phyloP scores from a whole-genome alignment of 1,140 invertebrate species.

The Adelges cooleyi region DNA sequence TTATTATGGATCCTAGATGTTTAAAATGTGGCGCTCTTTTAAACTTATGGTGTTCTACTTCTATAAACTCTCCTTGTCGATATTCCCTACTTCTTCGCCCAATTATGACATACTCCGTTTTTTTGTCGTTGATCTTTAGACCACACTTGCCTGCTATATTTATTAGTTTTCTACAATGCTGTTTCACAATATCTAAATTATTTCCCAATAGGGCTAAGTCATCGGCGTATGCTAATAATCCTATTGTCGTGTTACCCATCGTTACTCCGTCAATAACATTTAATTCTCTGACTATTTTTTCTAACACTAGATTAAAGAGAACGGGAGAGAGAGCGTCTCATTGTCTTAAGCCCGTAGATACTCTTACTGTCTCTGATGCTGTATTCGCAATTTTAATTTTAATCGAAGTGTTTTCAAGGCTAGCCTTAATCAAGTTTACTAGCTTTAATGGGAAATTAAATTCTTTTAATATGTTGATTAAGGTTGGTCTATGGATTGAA shows the following conservation, averaged over 20 bases:
- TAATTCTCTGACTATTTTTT: not conserved
- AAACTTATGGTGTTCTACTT: not conserved
- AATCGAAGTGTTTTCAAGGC: not conserved
- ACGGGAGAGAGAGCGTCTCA: not conserved
- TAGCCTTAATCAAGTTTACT: not conserved
- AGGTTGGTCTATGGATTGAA: slow-evolving; percentile 1
- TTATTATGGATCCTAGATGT: not conserved
- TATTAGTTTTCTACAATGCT: not conserved
- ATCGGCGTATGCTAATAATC: not conserved
- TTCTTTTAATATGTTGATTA: slow-evolving; percentile 19
- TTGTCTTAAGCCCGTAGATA: not conserved
- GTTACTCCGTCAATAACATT: not conserved
- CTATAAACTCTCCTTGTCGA: not conserved
- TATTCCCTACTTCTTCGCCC: not conserved
- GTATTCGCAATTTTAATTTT: not conserved
- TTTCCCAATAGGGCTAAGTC: not conserved
- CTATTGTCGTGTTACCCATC: not conserved
- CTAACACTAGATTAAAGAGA: not conserved
- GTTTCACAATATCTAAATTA: not conserved
- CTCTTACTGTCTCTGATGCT: not conserved
- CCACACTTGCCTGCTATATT: slow-evolving; percentile 1
- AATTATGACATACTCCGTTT: slow-evolving; percentile 3
- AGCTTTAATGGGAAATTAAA: slow-evolving; percentile 15
- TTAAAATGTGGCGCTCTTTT: not conserved
- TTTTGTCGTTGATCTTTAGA: not conserved